Percentiles rank a stretch among this genome's conserved stretches.
These are phyloP conservation scores for Rhagoletis zephyria DNA, from an alignment of 1,140 invertebrate genomes.

Conservation along the genomic window DNA sequence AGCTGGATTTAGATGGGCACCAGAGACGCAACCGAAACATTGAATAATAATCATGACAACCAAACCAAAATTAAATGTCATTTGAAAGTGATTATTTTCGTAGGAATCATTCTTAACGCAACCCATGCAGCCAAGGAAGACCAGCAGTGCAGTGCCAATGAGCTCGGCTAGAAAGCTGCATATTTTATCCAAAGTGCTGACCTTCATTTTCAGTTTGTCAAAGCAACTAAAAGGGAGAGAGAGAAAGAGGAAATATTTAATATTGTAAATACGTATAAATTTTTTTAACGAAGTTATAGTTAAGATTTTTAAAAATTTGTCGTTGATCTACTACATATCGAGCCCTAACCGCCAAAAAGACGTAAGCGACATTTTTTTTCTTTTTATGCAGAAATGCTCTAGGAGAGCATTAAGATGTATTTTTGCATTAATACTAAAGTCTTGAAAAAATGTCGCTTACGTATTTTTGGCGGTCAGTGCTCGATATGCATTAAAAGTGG, in stretches of 20 bases:
- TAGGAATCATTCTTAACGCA: conserved; percentile 73
- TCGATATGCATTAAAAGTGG: no score
- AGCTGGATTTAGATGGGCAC: conserved; percentile 91
- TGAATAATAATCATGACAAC: conserved; percentile 75
- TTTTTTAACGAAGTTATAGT: no score
- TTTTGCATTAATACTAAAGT: no score
- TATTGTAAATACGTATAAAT: no score
- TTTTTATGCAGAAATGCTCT: no score
- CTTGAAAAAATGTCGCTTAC: no score
- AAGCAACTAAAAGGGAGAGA: conserved; percentile 40
- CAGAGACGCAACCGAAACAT: conserved; percentile 87
- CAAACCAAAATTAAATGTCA: conserved; percentile 68
- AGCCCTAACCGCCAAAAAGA: no score
- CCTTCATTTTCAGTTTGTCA: conserved; percentile 67
- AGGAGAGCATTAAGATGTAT: no score
- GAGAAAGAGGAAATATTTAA: not conserved
- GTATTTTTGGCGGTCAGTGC: no score
- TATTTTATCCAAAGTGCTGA: conserved; percentile 67
- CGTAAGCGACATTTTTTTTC: no score
- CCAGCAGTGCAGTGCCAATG: conserved; percentile 82
- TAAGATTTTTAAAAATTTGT: no score
- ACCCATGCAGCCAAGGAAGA: conserved; percentile 84
- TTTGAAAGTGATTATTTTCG: conserved; percentile 64
- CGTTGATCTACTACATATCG: no score
- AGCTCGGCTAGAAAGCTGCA: conserved; percentile 77